phyloP scores from a whole-genome alignment of 2,113 vertebrate species.

The Scomber japonicus region DNA sequence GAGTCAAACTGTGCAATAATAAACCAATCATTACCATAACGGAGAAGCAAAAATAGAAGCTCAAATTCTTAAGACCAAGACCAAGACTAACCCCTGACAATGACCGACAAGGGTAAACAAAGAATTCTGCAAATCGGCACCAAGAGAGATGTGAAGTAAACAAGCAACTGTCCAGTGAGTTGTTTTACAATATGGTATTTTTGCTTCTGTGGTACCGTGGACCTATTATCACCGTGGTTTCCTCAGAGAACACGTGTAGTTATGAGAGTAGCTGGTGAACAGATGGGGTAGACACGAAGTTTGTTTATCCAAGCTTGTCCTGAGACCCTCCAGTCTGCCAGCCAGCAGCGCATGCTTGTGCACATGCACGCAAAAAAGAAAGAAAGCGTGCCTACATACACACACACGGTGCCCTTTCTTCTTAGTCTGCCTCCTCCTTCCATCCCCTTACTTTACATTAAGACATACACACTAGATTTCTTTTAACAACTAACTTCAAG shows the following conservation, averaged over 20 bases:
- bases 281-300: constrained; percentile 74
- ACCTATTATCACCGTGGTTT: constrained; percentile 64
- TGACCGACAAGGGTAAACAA: constrained; percentile 63
- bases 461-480: constrained; percentile 70
- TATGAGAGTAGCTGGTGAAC: constrained; percentile 73
- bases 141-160: constrained; percentile 71
- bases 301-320: constrained; percentile 79
- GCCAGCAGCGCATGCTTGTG: constrained; percentile 61
- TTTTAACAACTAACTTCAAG: constrained; percentile 80
- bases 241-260: constrained; percentile 70
- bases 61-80: constrained; percentile 42
- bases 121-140: constrained; percentile 71
- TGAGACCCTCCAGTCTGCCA: constrained; percentile 80
- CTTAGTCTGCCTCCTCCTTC: constrained; percentile 29
- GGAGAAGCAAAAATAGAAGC: constrained; percentile 56
- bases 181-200: constrained; percentile 61
- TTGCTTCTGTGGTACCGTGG: constrained; percentile 58
- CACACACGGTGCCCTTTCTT: constrained; percentile 51
- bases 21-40: constrained; percentile 42
- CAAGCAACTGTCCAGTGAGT: constrained; percentile 68
- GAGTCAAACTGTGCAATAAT: constrained; percentile 62
- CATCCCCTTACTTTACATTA: constrained; percentile 65
- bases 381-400: not conserved
- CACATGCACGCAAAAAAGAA: constrained; percentile 24
- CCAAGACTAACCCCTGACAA: constrained; percentile 51